These are phyloP conservation scores for Coreoperca whiteheadi DNA, from an alignment of 2,113 vertebrate genomes.

Conservation along the genomic window DNA sequence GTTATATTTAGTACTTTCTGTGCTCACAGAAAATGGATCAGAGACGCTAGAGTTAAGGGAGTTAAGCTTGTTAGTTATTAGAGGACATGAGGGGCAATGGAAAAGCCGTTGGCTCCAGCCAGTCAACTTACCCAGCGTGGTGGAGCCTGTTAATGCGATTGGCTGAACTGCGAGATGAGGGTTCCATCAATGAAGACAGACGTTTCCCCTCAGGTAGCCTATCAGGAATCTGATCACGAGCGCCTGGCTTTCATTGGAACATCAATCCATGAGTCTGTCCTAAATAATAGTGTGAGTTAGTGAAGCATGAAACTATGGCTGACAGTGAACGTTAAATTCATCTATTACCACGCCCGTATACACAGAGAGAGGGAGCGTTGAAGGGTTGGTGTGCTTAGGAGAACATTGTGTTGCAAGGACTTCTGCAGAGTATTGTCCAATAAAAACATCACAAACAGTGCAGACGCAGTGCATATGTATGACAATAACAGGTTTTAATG, in stretches of 20 bases:
- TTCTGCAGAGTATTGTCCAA: not conserved
- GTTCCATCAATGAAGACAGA: conserved; percentile 61
- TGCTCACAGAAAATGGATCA: conserved; percentile 44
- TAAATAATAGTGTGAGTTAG: conserved; percentile 61
- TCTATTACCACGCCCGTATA: conserved; percentile 19
- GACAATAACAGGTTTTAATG: not conserved
- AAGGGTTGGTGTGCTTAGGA: conserved; percentile 5
- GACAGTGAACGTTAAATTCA: conserved; percentile 70
- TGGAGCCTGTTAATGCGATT: conserved; percentile 65
- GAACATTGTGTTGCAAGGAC: not conserved
- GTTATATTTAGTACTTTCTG: not conserved
- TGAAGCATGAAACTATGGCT: conserved; percentile 65
- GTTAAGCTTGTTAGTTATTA: conserved; percentile 45
- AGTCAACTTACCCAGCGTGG: conserved; percentile 43
- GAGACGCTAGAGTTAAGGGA: conserved; percentile 37
- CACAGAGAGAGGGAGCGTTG: not conserved
- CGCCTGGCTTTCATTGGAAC: conserved; percentile 56
- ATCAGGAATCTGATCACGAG: conserved; percentile 69
- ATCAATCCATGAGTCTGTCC: conserved; percentile 66
- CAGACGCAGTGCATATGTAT: not conserved
- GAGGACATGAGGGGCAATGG: conserved; percentile 36
- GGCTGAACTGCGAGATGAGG: conserved; percentile 45
- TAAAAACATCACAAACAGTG: not conserved
- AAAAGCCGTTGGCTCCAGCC: conserved; percentile 44
- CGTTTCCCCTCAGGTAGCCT: conserved; percentile 66